Evolutionary conservation across 2,797 vertebrate species (phyloP).

Genomic region (Euphonia xanthogaster): DNA sequence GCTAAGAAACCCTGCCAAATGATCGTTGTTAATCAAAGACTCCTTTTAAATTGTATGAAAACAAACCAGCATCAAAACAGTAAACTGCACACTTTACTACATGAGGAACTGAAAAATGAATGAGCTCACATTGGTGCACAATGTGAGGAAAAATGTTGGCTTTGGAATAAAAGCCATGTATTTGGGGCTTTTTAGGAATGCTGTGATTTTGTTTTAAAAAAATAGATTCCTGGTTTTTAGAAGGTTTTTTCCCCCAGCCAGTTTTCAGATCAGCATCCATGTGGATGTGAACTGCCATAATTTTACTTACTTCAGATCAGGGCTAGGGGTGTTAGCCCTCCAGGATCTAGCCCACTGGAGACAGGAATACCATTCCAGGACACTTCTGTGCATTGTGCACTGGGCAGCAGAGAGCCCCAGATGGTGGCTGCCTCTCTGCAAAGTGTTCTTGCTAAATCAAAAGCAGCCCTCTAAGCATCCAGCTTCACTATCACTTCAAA

Average conservation of each 20-base stretch:
- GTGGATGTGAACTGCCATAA: neutral
- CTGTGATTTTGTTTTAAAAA: neutral
- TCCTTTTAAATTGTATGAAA: constrained; percentile 20
- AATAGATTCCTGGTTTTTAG: neutral
- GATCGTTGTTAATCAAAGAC: neutral
- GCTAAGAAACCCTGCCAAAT: neutral
- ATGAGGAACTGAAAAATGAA: neutral
- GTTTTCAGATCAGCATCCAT: neutral
- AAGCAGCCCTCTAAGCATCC: constrained; percentile 35
- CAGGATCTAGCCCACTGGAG: neutral
- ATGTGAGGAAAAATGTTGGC: neutral
- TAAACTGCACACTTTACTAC: neutral
- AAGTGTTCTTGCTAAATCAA: constrained; percentile 54
- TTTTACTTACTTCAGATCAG: neutral
- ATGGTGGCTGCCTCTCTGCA: constrained; percentile 50
- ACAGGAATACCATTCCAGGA: neutral
- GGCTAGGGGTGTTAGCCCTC: neutral
- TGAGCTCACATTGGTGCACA: neutral
- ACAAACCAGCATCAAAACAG: neutral
- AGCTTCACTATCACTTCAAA: constrained; percentile 53
- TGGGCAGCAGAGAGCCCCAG: neutral
- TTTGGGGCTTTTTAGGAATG: neutral
- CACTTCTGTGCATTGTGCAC: neutral
- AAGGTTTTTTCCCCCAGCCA: neutral
- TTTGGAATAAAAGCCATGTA: neutral